Conservation (phyloP, 2,113 vertebrate genomes). For the Lepus americanus region DNA sequence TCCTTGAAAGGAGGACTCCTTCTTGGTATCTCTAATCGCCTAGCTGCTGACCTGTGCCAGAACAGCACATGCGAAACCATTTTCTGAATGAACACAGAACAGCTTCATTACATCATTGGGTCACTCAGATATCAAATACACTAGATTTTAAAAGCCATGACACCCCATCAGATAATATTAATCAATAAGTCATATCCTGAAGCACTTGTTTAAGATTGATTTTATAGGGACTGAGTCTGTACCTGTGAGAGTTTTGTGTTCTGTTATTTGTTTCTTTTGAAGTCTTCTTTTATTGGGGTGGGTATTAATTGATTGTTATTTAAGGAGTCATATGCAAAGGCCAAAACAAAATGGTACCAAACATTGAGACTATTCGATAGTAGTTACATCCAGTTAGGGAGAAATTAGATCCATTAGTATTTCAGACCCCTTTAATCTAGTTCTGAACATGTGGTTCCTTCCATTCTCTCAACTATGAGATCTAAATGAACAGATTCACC, state of each 20-base stretch:
- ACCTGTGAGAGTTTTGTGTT: background rate
- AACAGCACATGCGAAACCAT: background rate
- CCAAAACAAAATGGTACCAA: background rate
- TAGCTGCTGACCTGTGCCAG: background rate
- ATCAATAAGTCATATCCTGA: slow-evolving; percentile 1
- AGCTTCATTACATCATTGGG: background rate
- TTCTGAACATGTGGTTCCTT: background rate
- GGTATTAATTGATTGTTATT: background rate
- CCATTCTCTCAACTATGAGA: background rate
- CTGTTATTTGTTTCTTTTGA: background rate
- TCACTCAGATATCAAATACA: background rate
- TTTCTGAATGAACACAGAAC: background rate
- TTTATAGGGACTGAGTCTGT: background rate
- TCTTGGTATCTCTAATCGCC: background rate
- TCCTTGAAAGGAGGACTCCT: background rate
- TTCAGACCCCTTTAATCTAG: background rate
- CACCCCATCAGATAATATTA: background rate
- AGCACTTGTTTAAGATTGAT: background rate
- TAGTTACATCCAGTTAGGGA: background rate
- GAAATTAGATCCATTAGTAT: background rate
- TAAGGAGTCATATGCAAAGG: background rate
- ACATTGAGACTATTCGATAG: background rate
- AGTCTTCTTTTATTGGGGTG: background rate
- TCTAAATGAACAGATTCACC: background rate
- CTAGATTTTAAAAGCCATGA: background rate